Percentiles rank a stretch among this genome's conserved stretches.
Evolutionary conservation across 2,888 invertebrate genomes (phyloP).

Genomic region (Mongoloraphidia duomilia): DNA sequence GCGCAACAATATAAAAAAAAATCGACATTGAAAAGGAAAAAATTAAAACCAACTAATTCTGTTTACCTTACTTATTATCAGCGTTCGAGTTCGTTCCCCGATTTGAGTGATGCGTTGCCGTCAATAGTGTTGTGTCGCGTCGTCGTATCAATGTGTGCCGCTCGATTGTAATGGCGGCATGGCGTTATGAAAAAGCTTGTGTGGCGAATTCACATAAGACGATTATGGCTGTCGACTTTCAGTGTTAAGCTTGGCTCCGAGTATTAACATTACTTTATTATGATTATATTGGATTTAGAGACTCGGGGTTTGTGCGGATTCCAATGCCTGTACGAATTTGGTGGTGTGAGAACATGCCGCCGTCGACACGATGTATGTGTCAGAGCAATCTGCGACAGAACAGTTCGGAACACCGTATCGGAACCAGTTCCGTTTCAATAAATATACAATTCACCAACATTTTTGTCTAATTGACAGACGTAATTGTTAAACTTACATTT

Average conservation of each 20-base stretch:
- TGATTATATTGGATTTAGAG: slow-evolving; percentile 32
- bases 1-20: too few species aligned
- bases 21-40: too few species aligned
- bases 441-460: too few species aligned
- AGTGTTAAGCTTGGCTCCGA: slow-evolving; percentile 22
- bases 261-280: slow-evolving; percentile 32
- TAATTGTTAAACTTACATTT: too few species aligned
- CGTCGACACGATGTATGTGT: neutral
- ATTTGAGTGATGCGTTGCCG: neutral
- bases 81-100: neutral
- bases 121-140: neutral
- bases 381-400: too few species aligned
- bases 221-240: slow-evolving; percentile 21
- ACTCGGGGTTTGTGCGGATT: neutral
- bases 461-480: too few species aligned
- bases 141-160: neutral
- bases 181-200: slow-evolving; percentile 27
- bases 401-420: too few species aligned
- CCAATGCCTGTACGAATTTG: neutral
- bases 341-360: neutral
- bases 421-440: too few species aligned
- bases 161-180: neutral
- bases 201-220: slow-evolving; percentile 31
- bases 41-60: neutral
- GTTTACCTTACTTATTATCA: slow-evolving; percentile 6